These are phyloP conservation scores for Chelidonichthys spinosus DNA, from an alignment of 2,797 vertebrate genomes.

Conservation along the genomic window DNA sequence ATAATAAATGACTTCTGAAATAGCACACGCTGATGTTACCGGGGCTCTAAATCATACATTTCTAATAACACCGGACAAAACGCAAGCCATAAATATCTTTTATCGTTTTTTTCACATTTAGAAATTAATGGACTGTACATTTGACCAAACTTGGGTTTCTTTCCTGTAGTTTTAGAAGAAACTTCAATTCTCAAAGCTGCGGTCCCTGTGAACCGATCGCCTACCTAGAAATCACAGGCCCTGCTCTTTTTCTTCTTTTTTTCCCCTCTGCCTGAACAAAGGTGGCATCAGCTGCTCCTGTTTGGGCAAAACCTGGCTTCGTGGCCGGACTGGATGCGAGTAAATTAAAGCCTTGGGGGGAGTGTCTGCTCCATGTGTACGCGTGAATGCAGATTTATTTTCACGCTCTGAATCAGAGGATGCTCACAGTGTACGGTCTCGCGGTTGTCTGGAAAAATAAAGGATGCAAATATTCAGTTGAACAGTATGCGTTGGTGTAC, in stretches of 20 bases:
- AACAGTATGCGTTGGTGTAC: neutral
- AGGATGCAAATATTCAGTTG: neutral
- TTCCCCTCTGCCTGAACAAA: constrained; percentile 39
- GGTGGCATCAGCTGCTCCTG: constrained; percentile 62
- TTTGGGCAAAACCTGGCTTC: constrained; percentile 53
- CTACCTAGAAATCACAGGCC: constrained; percentile 24
- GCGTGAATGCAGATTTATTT: constrained; percentile 23
- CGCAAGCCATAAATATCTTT: no score
- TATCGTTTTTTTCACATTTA: neutral
- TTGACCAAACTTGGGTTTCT: neutral
- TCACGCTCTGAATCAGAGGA: constrained; percentile 14
- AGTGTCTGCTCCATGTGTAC: constrained; percentile 21
- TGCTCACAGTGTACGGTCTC: constrained; percentile 8
- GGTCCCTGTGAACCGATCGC: constrained; percentile 31
- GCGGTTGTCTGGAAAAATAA: neutral
- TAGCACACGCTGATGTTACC: neutral
- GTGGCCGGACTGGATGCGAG: constrained; percentile 53
- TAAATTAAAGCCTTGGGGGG: constrained; percentile 58
- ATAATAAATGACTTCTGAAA: constrained; percentile 19
- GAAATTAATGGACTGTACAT: neutral
- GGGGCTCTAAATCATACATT: constrained; percentile 2
- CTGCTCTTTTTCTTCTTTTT: constrained; percentile 2
- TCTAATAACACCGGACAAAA: neutral
- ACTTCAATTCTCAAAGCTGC: constrained; percentile 33
- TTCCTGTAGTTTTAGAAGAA: neutral